Conservation (phyloP, 92 coral and sea anemone genomes). For the Metridium senile region DNA sequence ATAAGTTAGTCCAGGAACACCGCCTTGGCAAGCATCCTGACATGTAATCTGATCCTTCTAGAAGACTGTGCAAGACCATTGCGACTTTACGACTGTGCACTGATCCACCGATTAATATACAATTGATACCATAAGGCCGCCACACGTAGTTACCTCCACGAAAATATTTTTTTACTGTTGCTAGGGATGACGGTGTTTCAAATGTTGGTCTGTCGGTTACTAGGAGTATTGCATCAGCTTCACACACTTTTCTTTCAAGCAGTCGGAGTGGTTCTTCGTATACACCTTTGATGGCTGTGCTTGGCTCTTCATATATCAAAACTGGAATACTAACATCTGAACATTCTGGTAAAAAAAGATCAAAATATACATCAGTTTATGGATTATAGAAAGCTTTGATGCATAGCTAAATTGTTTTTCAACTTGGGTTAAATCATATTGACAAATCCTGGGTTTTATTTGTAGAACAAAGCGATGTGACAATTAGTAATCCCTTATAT, state of each 20-base stretch:
- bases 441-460: background rate
- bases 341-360: constrained; percentile 46
- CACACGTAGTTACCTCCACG: constrained; percentile 83
- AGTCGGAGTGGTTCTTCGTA: constrained; percentile 84
- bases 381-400: background rate
- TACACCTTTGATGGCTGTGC: constrained; percentile 61
- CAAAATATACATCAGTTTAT: background rate
- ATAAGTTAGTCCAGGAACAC: constrained; percentile 97
- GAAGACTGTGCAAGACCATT: constrained; percentile 84
- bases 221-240: constrained; percentile 90
- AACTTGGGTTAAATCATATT: background rate
- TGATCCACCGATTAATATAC: constrained; percentile 96
- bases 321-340: constrained; percentile 58
- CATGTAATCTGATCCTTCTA: constrained; percentile 97
- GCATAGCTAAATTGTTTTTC: constrained; percentile 16
- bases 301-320: constrained; percentile 78
- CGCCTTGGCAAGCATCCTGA: constrained; percentile 90
- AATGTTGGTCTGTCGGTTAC: constrained; percentile 87
- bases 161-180: constrained; percentile 73
- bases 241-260: constrained; percentile 78
- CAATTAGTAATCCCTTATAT: background rate
- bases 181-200: constrained; percentile 82
- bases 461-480: background rate
- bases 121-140: constrained; percentile 94
- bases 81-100: constrained; percentile 96